Base-by-base conservation (phyloP, 2,888 invertebrate genomes). In the Sycophila texana region DNA sequence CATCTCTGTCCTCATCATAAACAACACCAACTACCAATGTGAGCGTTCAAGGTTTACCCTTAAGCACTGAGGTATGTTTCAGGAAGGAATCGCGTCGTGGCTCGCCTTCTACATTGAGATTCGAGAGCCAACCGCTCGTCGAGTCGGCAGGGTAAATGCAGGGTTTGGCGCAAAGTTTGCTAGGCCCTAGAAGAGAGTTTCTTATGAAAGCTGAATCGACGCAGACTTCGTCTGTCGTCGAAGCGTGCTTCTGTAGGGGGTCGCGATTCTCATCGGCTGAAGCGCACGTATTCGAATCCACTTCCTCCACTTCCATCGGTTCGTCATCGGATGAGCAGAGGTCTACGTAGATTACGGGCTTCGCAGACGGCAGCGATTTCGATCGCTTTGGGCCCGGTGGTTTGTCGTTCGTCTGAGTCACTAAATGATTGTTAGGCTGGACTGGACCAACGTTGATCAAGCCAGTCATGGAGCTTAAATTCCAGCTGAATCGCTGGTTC, bases 281-380 rank as follows among this genome's bases (percentile, higher is more conserved):
- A 20, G 5, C 75, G 86, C 88, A 88, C 60, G 89, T 84, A 83
- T 87, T 87, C n/a, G 68, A 67, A 49, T 78, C 55, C 14, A 86
- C 86, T 1, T 71, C 30, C 18, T 87, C 89, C 2, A 58, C 49
- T 3, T 20, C 13, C n/a, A 47, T 39, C 39, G 39, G 39, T 81
- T 94, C 94, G 84, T 94, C 94, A 78, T 94, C 94, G 1, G 94
- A 92, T 10, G 92, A 94, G 88, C 94, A 94, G 86, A 94, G 91
- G 87, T 94, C 94, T 84, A 94, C 94, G 20, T 86, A 65, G n/a
- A 86, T 82, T 39, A 89, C 84, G 13, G 83, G 63, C 49, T 81
- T 79, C 4, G 16, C 53, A 2, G 53, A n/a, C 0, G 53, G 53
- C 14, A 14, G 53, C 14, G 53, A 4, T 18, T 39, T 30, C 4